A percentile compares a stretch with the other conserved stretches of the same genome.
phyloP scores from a whole-genome alignment of 2,888 invertebrate species.

The Spatulosminthurus flaviceps region DNA sequence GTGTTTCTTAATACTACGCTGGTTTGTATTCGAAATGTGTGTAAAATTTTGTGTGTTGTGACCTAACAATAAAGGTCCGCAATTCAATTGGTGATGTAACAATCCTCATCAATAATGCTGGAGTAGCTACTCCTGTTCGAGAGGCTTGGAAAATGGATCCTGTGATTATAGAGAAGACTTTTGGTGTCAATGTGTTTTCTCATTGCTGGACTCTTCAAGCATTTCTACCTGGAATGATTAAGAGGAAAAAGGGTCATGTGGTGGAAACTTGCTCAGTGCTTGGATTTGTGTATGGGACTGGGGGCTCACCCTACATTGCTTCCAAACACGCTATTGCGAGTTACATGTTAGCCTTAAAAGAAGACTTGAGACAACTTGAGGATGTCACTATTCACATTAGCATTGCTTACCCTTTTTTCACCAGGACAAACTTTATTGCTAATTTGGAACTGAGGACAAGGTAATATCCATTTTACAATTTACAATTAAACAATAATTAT shows the following conservation, averaged over 20 bases:
- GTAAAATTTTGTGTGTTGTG: background rate
- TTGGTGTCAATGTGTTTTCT: background rate
- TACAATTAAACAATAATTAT: no score
- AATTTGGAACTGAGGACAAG: no score
- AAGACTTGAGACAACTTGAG: background rate
- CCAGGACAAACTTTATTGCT: background rate
- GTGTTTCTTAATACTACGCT: no score
- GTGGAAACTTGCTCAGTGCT: slow-evolving; percentile 24
- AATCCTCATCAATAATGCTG: slow-evolving; percentile 35
- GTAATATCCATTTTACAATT: no score
- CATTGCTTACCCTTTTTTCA: slow-evolving; percentile 25
- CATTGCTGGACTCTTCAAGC: slow-evolving; percentile 28
- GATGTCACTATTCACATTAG: background rate
- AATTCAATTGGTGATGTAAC: slow-evolving; percentile 28
- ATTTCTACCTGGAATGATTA: slow-evolving; percentile 27
- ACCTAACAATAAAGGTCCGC: no score
- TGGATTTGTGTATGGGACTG: background rate
- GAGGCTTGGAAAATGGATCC: slow-evolving; percentile 1
- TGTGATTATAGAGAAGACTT: slow-evolving; percentile 14
- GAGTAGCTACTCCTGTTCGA: background rate
- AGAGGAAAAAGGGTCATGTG: slow-evolving; percentile 13
- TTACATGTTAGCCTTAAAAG: slow-evolving; percentile 21
- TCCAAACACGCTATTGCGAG: slow-evolving; percentile 44
- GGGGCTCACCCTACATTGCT: slow-evolving; percentile 49
- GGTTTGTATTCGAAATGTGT: no score